Evolutionary conservation across 1,140 invertebrate species (phyloP), one percentile per base, ranked within the genome.

Genomic region (Coptotermes formosanus): DNA sequence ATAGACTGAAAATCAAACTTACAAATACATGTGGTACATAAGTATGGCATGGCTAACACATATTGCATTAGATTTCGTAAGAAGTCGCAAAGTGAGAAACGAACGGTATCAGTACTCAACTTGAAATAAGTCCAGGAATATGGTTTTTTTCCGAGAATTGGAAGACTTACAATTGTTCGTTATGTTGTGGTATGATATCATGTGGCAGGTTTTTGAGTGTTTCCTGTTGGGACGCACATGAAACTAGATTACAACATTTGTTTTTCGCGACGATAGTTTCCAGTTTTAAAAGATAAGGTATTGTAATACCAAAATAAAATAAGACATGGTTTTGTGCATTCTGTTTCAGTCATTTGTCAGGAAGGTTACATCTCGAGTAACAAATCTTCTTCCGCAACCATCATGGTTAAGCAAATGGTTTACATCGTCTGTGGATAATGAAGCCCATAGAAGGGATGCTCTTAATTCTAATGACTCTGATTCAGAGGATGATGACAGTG

Each of bases 301-400:
- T 55, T 55, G 19, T 85, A 11, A 16, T 75, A n/a, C 25, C 16
- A 4, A 55, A 48, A 48, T 45, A 85, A 82, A 19, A 21, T 55
- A 55, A 19, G 1, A 55, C 16, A 2, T 55, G 19, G 82, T 55
- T 48, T 32, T 87, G 23, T 85, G 64, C 86, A 85, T 88, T 86
- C 85, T 84, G 88, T 90, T 82, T 25, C 88, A 92, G 91, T 92
- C 91, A n/a, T 91, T 92, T 86, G 90, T 92, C 23, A 91, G 90
- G 88, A 92, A 91, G 88, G 89, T 92, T 45, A 90, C 91, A 16
- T 90, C 89, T 64, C 90, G 91, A 23, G 25, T 89, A 83, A 85
- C 87, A 38, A 87, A 86, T 43, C 83, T 88, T 4, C 64, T 88
- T 30, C 88, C 88, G 7, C 87, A 88, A 59, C 52, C 83, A n/a